phyloP scores from a whole-genome alignment of 2,888 invertebrate genomes.

The Drosophila trichaetosa region DNA sequence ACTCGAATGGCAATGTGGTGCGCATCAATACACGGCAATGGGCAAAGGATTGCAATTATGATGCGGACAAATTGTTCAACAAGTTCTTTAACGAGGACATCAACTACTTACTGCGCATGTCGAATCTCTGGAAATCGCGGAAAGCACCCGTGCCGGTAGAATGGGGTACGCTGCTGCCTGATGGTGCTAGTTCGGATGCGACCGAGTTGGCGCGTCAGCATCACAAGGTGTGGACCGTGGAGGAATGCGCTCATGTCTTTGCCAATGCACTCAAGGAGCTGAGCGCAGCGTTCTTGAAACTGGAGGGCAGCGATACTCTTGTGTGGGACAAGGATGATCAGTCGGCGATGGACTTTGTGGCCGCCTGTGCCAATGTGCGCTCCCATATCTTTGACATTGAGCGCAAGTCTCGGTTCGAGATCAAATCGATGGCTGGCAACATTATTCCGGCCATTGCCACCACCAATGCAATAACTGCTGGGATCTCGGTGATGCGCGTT shows the following conservation, averaged over 20 bases:
- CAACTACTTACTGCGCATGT: conserved; percentile 96
- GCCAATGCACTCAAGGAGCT: conserved; percentile 88
- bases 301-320: conserved; percentile 86
- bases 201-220: conserved; percentile 87
- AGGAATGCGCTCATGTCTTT: conserved; percentile 91
- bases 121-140: conserved; percentile 97
- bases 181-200: conserved; percentile 21
- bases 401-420: conserved; percentile 94
- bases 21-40: conserved; percentile 93
- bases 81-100: conserved; percentile 98
- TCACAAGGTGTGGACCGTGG: conserved; percentile 92
- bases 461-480: conserved; percentile 99
- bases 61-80: conserved; percentile 93
- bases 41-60: conserved; percentile 94
- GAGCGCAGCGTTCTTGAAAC: conserved; percentile 86
- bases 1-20: conserved; percentile 86
- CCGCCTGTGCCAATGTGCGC: conserved; percentile 96
- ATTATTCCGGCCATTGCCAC: conserved; percentile 99
- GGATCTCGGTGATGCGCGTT: conserved; percentile 95
- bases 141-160: conserved; percentile 92
- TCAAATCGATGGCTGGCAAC: conserved; percentile 99
- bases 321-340: conserved; percentile 99
- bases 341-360: conserved; percentile 97
- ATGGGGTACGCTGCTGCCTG: conserved; percentile 89
- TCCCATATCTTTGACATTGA: conserved; percentile 95